Evolutionary conservation across 2,888 invertebrate species (phyloP), one percentile per base, ranked within the genome.

Genomic region (Hartigia nigra): DNA sequence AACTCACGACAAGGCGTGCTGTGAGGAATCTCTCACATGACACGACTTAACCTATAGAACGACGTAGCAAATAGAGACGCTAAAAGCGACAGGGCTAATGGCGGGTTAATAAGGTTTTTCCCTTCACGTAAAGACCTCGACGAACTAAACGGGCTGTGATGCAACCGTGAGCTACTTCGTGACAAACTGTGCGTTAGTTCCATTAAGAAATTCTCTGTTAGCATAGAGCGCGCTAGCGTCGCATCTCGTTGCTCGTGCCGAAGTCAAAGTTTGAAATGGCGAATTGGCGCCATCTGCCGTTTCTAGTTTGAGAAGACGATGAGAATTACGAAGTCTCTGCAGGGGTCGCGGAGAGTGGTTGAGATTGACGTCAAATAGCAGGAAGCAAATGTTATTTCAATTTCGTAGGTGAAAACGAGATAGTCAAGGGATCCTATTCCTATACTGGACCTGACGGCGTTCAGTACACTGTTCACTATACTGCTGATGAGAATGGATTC

Each of bases 381-480:
- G 55, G 55, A 55, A 55, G 55, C 23, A 55, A 23, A 72, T 31
- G 34, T 75, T 75, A 35, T 39, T 69, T 75, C 35, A 74, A 55
- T 34, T 37, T 70, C 31, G 12, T 69, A 79, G 78, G 78, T 74
- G 78, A 79, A n/a, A 31, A 55, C 39, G 70, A 79, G 69, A 12
- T 72, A 32, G 78, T 79, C 9, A 55, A n/a, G 31, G 78, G 78
- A 1, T 79, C 78, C 12, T 79, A 79, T 31, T 79, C 78, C 12
- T 79, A 79, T 76, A 79, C 78, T 35, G 78, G 78, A 74, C 78
- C 78, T 34, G 78, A 79, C 12, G 78, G 78, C 31, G 78, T 76
- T 11, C 23, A 31, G 14, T 79, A 79, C 76, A 79, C 78, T 37
- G 36, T 79, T 34, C 76, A 55, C 31, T 79, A 79, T 69, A 79